Percentiles rank a stretch among this genome's conserved stretches.
phyloP scores from a whole-genome alignment of 2,113 vertebrate genomes.

The Electrona antarctica region DNA sequence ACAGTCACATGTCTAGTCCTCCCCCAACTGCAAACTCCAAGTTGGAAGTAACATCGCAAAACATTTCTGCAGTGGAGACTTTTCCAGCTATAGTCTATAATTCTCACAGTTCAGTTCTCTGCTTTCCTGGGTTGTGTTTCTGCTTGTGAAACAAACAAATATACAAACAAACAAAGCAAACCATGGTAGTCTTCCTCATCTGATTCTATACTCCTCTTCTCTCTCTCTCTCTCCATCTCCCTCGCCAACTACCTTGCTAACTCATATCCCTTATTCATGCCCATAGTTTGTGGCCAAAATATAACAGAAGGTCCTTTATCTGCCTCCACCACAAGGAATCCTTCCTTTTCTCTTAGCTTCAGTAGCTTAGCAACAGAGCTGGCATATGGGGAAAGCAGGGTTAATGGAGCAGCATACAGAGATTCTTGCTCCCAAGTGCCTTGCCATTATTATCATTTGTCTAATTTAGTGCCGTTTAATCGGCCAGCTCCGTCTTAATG shows the following conservation, averaged over 20 bases:
- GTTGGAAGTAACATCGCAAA: no score
- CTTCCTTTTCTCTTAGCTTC: slow-evolving; percentile 21
- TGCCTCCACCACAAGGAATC: slow-evolving; percentile 17
- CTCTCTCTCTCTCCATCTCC: neutral
- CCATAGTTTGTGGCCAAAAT: slow-evolving; percentile 12
- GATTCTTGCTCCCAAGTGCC: slow-evolving; percentile 44
- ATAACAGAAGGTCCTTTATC: slow-evolving; percentile 25
- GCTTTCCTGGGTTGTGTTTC: no score
- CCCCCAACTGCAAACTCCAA: no score
- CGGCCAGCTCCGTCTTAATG: slow-evolving; percentile 49
- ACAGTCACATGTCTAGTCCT: no score
- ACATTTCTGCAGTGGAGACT: no score
- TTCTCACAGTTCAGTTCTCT: no score
- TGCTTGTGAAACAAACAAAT: no score
- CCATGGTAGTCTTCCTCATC: neutral
- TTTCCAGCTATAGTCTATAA: no score
- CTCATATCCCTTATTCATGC: neutral
- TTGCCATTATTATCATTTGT: slow-evolving; percentile 47
- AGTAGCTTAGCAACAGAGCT: slow-evolving; percentile 65
- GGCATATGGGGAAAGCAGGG: slow-evolving; percentile 44
- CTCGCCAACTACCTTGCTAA: neutral
- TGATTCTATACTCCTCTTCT: neutral
- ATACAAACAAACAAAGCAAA: no score
- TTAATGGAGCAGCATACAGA: slow-evolving; percentile 61
- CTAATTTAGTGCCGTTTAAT: slow-evolving; percentile 61